Conservation (phyloP, 2,113 vertebrate species). For the cat (Felis catus) region DNA sequence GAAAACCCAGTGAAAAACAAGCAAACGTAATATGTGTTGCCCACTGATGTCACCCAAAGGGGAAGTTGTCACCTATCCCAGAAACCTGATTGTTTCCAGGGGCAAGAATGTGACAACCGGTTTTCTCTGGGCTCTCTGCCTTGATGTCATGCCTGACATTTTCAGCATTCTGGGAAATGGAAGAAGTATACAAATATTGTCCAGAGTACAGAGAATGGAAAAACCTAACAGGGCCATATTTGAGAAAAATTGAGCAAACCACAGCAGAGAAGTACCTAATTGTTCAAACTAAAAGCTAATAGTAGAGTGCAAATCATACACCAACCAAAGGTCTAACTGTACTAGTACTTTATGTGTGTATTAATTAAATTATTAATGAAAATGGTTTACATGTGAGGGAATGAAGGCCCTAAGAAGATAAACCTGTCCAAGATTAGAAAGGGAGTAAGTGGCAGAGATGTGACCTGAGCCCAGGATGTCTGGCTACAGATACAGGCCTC, state of each 20-base stretch:
- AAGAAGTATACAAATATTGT: neutral
- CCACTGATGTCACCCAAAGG: neutral
- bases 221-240: neutral
- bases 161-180: neutral
- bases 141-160: neutral
- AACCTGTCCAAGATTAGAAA: neutral
- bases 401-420: neutral
- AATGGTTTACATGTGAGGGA: neutral
- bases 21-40: neutral
- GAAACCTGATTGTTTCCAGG: neutral
- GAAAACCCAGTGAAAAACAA: neutral
- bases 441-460: neutral
- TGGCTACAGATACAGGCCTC: neutral
- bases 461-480: neutral
- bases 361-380: neutral
- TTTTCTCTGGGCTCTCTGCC: neutral
- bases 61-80: neutral
- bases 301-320: neutral
- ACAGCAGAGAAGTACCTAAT: neutral
- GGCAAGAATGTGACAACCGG: neutral
- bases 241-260: neutral
- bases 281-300: neutral
- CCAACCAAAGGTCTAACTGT: neutral
- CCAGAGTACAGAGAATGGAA: neutral
- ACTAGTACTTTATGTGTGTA: neutral